These are phyloP conservation scores for Phrynocephalus guinanensis DNA, from an alignment of 2,797 vertebrate genomes.

Conservation along the genomic window DNA sequence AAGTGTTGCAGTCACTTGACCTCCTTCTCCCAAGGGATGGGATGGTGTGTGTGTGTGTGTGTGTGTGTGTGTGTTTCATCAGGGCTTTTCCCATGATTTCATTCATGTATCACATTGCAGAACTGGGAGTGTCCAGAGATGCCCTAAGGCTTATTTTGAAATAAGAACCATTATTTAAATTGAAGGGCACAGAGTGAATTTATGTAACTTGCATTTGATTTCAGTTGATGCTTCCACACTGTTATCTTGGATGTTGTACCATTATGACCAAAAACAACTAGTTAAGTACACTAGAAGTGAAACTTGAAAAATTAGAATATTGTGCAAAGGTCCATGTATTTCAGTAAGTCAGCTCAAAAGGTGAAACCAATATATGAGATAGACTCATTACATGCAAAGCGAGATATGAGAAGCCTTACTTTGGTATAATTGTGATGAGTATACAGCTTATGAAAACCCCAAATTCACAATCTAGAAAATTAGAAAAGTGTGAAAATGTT, in stretches of 20 bases:
- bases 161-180: constrained; percentile 21
- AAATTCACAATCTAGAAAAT: too few species aligned
- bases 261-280: neutral
- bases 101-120: neutral
- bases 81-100: neutral
- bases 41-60: too few species aligned
- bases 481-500: too few species aligned
- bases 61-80: neutral
- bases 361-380: too few species aligned
- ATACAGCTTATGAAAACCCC: too few species aligned
- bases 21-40: neutral
- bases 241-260: neutral
- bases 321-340: too few species aligned
- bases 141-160: neutral
- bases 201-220: neutral
- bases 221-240: neutral
- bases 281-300: neutral
- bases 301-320: too few species aligned
- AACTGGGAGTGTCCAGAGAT: neutral
- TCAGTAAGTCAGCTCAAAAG: too few species aligned
- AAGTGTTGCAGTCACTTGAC: neutral
- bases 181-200: neutral
- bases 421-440: too few species aligned
- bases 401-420: too few species aligned
- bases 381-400: too few species aligned